Base-by-base conservation (phyloP, 1,140 invertebrate genomes). In the Musca domestica region DNA sequence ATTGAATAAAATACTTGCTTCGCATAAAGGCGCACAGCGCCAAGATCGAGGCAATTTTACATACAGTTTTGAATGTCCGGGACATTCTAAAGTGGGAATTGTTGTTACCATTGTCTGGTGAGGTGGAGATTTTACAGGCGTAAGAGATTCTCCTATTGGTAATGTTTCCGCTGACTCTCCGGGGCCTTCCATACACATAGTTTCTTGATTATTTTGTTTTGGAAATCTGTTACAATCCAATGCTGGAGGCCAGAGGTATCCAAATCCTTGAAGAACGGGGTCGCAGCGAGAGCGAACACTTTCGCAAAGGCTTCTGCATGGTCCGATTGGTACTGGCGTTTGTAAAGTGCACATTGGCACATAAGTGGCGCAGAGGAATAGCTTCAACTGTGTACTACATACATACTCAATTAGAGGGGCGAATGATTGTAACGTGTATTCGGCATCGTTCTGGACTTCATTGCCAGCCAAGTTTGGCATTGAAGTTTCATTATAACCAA, bases 311-410 rank as follows among this genome's bases (percentile, higher is more conserved):
- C 91, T 89, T 71, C 93, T 85, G 81, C 96, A 98, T 0, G 95
- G 95, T n/a, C 95, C 95, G 49, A 98, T 96, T 0, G 94, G 93
- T 52, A 91, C 86, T n/a, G 91, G 85, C 19, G 96, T 93, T 82
- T 96, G 95, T 75, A 95, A 92, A 4, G 95, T 96, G 83, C 96
- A 98, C 94, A 98, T 96, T n/a, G 96, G 96, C 34, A 94, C 92
- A 79, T 96, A 96, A 12, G 95, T 94, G 17, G 94, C 91, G 83
- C 96, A 98, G 63, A 98, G 83, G 84, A 98, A 97, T 74, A 98
- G 88, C 75, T 92, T 90, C 54, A 98, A 82, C 78, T 96, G 92
- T 1, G 90, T 88, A 61, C 89, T 95, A 83, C 96, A 98, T 34
- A 94, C 93, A 83, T 95, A 97, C 77, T 96, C 91, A 66, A 98